phyloP scores from a whole-genome alignment of 2,797 vertebrate genomes.

The Astyanax mexicanus region DNA sequence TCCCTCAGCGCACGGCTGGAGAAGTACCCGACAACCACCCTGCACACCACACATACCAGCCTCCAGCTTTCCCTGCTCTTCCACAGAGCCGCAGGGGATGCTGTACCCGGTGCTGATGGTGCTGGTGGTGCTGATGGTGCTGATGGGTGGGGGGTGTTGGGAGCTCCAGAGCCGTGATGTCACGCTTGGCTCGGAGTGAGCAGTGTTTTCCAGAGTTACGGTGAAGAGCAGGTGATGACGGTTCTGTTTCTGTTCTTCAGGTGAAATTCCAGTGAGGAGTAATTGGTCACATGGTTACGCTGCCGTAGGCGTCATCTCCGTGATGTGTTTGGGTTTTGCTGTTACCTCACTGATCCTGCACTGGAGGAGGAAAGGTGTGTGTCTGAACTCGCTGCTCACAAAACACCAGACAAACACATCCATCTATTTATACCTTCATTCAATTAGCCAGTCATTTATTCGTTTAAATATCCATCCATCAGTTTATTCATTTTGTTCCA shows the following conservation, averaged over 20 bases:
- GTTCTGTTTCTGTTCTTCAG: slow-evolving; percentile 59
- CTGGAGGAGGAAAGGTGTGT: slow-evolving; percentile 62
- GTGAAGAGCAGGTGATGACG: neutral
- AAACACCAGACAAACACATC: neutral
- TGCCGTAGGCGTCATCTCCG: slow-evolving; percentile 23
- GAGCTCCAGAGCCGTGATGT: neutral
- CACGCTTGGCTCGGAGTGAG: neutral
- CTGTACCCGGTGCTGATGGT: neutral
- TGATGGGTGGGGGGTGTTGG: too few relatives aligned
- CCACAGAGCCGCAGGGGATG: neutral
- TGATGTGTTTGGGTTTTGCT: slow-evolving; percentile 16
- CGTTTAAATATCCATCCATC: neutral
- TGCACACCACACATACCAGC: neutral
- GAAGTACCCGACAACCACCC: neutral
- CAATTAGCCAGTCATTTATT: too few relatives aligned
- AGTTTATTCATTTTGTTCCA: neutral
- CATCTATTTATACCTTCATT: too few relatives aligned
- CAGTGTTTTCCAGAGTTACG: neutral
- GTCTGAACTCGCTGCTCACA: neutral
- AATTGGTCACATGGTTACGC: neutral
- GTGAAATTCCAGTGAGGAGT: slow-evolving; percentile 52
- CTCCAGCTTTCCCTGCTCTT: too few relatives aligned
- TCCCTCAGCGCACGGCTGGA: neutral
- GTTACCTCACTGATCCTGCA: slow-evolving; percentile 25
- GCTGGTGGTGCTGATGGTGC: neutral